These are phyloP conservation scores for Tipula unca DNA, from an alignment of 2,888 invertebrate species.

Conservation along the genomic window DNA sequence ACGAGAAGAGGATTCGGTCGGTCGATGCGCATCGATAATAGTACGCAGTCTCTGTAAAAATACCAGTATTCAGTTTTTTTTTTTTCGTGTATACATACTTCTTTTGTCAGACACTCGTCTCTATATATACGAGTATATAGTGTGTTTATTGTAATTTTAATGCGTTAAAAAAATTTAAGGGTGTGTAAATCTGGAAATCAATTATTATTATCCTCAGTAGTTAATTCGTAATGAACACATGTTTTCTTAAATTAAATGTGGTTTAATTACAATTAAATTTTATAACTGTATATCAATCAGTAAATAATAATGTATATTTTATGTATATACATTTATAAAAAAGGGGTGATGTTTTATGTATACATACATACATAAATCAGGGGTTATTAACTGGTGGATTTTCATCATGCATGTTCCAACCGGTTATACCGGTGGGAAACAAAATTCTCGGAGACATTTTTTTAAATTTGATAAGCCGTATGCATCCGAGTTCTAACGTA, in stretches of 20 bases:
- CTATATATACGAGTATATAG: background rate
- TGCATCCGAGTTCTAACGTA: too few relatives aligned
- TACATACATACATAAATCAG: background rate
- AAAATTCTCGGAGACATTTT: too few relatives aligned
- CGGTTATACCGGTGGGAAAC: too few relatives aligned
- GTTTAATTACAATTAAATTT: constrained; percentile 14
- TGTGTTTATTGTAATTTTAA: background rate
- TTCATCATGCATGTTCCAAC: background rate
- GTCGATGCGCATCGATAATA: background rate
- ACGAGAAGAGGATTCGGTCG: background rate
- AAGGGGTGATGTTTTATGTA: background rate
- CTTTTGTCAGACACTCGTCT: background rate
- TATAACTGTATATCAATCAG: constrained; percentile 8
- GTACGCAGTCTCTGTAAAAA: background rate
- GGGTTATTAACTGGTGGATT: background rate
- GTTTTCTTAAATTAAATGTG: constrained; percentile 14
- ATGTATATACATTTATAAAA: background rate
- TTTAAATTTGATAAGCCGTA: too few relatives aligned
- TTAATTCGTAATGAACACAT: constrained; percentile 14
- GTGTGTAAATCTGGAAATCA: constrained; percentile 8
- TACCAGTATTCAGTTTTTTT: background rate
- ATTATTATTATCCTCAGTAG: constrained; percentile 4
- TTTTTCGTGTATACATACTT: background rate
- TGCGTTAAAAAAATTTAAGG: background rate
- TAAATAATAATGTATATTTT: background rate